Evolutionary conservation across 2,888 invertebrate genomes (phyloP).

Genomic region (Dusona sp.): DNA sequence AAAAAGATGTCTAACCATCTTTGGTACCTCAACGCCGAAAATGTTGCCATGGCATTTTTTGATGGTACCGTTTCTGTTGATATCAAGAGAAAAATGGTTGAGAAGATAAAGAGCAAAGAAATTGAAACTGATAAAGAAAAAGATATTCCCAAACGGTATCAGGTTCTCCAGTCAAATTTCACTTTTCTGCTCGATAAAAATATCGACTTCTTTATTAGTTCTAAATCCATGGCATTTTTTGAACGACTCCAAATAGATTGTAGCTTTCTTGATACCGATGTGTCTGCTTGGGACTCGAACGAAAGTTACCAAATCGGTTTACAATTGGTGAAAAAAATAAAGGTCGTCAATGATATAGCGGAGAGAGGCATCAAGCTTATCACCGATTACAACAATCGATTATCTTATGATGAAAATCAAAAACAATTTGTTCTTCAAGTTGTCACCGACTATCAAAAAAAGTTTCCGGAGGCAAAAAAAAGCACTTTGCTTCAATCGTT

Average conservation of each 20-base stretch:
- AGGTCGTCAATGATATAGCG: not conserved
- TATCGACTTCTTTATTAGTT: too few relatives aligned
- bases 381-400: not conserved
- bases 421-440: not conserved
- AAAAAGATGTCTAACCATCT: too few relatives aligned
- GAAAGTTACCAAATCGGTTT: not conserved
- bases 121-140: slow-evolving; percentile 2
- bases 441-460: not conserved
- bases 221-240: not conserved
- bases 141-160: slow-evolving; percentile 4
- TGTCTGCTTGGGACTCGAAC: not conserved
- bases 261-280: not conserved
- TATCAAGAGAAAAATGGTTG: too few relatives aligned
- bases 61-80: too few relatives aligned
- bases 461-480: not conserved
- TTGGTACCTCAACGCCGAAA: too few relatives aligned
- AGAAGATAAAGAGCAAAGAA: too few relatives aligned
- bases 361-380: not conserved
- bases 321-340: not conserved
- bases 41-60: too few relatives aligned
- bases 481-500: too few relatives aligned
- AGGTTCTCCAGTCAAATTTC: not conserved
- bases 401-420: not conserved
- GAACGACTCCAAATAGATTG: not conserved
- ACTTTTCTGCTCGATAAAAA: not conserved